A percentile compares a stretch with the other conserved stretches of the same genome.
Evolutionary conservation across 2,113 vertebrate genomes (phyloP).

Genomic region (Pelodiscus sinensis): DNA sequence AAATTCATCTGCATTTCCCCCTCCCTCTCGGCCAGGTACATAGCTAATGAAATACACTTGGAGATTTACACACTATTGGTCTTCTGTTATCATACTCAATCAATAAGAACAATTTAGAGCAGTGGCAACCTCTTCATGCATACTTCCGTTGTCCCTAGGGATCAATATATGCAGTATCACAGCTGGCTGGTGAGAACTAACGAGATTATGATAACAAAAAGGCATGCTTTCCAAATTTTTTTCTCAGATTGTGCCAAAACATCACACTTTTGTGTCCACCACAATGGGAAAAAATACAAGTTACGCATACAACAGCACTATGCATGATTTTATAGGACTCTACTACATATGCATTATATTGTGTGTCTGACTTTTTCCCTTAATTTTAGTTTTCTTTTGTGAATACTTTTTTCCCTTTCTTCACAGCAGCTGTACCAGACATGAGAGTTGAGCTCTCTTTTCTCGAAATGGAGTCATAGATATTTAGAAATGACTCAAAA

Average conservation of each 20-base stretch:
- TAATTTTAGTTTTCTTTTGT: background rate
- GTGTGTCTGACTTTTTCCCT: background rate
- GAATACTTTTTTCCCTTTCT: background rate
- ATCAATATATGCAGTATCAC: conserved; percentile 56
- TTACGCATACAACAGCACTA: background rate
- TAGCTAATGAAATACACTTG: background rate
- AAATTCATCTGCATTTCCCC: background rate
- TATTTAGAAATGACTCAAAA: background rate
- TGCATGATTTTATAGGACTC: background rate
- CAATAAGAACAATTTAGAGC: conserved; percentile 67
- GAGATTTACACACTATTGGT: conserved; percentile 22
- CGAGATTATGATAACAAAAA: conserved; percentile 60
- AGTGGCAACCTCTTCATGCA: conserved; percentile 45
- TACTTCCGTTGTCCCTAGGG: conserved; percentile 46
- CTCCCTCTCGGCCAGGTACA: background rate
- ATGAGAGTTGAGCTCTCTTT: background rate
- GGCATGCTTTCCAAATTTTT: conserved; percentile 45
- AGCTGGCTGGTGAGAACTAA: conserved; percentile 65
- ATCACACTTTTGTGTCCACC: background rate
- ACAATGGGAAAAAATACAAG: background rate
- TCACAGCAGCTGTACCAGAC: background rate
- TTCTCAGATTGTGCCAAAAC: conserved; percentile 8
- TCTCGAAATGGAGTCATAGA: background rate
- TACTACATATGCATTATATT: background rate
- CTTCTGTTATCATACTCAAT: conserved; percentile 48